phyloP scores from a whole-genome alignment of 2,888 invertebrate genomes.

The Synergus japonicus region DNA sequence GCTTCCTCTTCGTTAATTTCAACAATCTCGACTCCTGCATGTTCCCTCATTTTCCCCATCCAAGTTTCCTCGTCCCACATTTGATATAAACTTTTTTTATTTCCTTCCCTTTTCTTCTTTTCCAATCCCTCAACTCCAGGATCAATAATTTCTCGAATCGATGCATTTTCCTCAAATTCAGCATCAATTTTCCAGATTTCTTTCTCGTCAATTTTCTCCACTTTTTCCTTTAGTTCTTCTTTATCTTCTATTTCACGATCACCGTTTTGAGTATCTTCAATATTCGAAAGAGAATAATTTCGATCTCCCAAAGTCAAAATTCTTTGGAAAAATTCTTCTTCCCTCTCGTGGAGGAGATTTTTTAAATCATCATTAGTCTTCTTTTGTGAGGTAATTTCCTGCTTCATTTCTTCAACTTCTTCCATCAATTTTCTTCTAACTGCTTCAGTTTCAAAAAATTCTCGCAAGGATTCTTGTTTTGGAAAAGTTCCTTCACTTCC shows the following conservation, averaged over 20 bases:
- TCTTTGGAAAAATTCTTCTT: slow-evolving; percentile 1
- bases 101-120: background rate
- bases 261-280: background rate
- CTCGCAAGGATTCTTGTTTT: background rate
- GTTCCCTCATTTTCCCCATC: slow-evolving; percentile 11
- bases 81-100: background rate
- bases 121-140: background rate
- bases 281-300: background rate
- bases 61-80: background rate
- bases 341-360: background rate
- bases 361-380: slow-evolving; percentile 5
- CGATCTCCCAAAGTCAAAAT: background rate
- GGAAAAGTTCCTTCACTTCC: background rate
- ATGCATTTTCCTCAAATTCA: background rate
- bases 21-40: background rate
- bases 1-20: background rate
- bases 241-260: background rate
- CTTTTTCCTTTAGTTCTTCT: background rate
- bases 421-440: background rate
- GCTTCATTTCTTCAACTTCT: slow-evolving; percentile 27
- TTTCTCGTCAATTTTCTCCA: background rate
- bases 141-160: background rate
- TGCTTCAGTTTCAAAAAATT: slow-evolving; percentile 1
- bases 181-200: background rate
- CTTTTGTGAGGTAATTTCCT: background rate